Evolutionary conservation across 2,797 vertebrate genomes (phyloP).

Genomic region (Cephalopachus bancanus): DNA sequence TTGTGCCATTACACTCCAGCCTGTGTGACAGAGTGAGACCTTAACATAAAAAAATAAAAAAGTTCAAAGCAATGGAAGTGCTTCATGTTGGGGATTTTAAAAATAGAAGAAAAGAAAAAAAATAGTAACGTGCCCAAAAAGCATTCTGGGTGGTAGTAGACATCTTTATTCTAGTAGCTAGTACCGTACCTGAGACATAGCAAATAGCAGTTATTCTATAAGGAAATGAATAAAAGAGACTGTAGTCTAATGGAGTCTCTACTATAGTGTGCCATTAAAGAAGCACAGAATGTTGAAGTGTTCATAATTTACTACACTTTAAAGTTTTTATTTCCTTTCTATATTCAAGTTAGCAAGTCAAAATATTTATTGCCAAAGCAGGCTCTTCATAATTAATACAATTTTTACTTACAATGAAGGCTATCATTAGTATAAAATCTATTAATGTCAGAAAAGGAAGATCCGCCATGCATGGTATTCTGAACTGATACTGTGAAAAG

Average conservation of each 20-base stretch:
- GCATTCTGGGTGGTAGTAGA: background rate
- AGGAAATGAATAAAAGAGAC: background rate
- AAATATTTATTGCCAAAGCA: background rate
- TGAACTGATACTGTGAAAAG: background rate
- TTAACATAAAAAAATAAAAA: background rate
- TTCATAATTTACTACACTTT: background rate
- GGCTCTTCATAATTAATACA: slow-evolving; percentile 7
- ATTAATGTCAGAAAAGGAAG: slow-evolving; percentile 25
- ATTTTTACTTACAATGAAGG: background rate
- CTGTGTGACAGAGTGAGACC: background rate
- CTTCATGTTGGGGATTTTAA: no score
- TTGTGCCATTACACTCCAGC: background rate
- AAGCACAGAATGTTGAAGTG: background rate
- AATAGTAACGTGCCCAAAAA: background rate
- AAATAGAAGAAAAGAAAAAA: background rate
- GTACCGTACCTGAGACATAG: background rate
- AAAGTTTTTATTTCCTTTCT: background rate
- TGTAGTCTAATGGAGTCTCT: background rate
- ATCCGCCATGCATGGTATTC: background rate
- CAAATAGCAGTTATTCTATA: background rate
- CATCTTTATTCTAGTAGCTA: background rate
- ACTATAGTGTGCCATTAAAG: background rate
- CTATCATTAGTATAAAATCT: slow-evolving; percentile 18
- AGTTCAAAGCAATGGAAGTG: background rate
- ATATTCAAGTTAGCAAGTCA: slow-evolving; percentile 17